phyloP scores from a whole-genome alignment of 2,888 invertebrate genomes.

The Yponomeuta evonymella region DNA sequence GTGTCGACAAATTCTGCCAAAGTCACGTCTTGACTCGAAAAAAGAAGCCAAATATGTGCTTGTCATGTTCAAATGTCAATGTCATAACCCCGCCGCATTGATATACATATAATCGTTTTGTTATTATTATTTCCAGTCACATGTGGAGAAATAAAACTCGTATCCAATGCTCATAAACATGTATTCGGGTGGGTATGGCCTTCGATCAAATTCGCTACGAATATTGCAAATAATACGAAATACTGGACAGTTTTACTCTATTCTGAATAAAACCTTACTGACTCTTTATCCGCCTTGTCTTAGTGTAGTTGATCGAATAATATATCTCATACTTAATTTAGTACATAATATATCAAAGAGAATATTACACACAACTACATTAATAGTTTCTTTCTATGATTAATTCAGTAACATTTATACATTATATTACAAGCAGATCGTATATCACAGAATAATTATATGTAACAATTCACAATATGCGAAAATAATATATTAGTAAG shows the following conservation, averaged over 20 bases:
- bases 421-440: conserved; percentile 57
- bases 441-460: conserved; percentile 61
- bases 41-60: not conserved
- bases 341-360: conserved; percentile 12
- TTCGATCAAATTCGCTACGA: no score
- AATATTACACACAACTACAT: not conserved
- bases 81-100: not conserved
- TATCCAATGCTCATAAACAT: conserved; percentile 45
- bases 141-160: conserved; percentile 22
- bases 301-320: no score
- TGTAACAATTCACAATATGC: conserved; percentile 66
- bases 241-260: no score
- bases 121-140: not conserved
- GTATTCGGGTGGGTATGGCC: conserved; percentile 53
- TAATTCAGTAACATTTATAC: conserved; percentile 6
- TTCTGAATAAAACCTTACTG: no score
- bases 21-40: no score
- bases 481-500: conserved; percentile 20
- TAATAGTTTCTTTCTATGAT: conserved; percentile 3
- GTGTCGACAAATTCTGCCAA: no score
- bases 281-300: no score
- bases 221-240: no score
- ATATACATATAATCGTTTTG: not conserved
- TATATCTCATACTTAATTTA: not conserved
- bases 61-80: not conserved